Evolutionary conservation across 2,797 vertebrate species (phyloP).

Genomic region (Ctenopoma kingsleyae): DNA sequence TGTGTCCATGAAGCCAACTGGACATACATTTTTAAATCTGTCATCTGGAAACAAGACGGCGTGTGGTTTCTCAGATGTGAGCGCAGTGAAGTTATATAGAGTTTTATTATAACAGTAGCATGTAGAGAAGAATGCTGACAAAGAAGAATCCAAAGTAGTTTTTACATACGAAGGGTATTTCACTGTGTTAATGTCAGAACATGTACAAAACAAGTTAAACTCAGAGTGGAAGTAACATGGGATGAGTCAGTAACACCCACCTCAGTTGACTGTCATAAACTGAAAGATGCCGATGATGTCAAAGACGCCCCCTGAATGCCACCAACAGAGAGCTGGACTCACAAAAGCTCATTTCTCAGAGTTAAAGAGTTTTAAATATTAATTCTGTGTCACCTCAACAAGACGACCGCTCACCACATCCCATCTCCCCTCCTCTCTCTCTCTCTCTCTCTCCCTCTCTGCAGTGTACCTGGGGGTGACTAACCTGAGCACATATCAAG

Average conservation of each 20-base stretch:
- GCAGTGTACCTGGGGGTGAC: slow-evolving; percentile 91
- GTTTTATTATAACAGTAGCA: not conserved
- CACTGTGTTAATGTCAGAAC: not conserved
- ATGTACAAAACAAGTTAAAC: not conserved
- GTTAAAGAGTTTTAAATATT: not conserved
- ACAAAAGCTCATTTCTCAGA: not conserved
- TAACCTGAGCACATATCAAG: slow-evolving; percentile 86
- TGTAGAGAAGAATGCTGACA: not conserved
- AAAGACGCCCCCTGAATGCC: not conserved
- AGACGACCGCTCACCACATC: too few species aligned
- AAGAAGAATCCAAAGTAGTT: too few species aligned
- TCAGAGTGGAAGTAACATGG: not conserved
- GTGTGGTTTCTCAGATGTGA: slow-evolving; percentile 37
- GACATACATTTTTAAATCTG: slow-evolving; percentile 2
- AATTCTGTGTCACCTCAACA: too few species aligned
- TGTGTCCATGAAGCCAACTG: slow-evolving; percentile 31
- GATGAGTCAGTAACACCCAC: not conserved
- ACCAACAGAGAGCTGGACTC: not conserved
- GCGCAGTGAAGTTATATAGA: slow-evolving; percentile 10
- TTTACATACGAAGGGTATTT: too few species aligned
- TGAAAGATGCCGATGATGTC: too few species aligned
- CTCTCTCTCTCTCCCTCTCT: not conserved
- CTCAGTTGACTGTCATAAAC: not conserved
- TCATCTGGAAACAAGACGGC: slow-evolving; percentile 21
- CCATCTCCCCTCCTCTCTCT: too few species aligned